These are phyloP conservation scores for Falcunculus frontatus DNA, from an alignment of 2,113 vertebrate species.

Conservation along the genomic window DNA sequence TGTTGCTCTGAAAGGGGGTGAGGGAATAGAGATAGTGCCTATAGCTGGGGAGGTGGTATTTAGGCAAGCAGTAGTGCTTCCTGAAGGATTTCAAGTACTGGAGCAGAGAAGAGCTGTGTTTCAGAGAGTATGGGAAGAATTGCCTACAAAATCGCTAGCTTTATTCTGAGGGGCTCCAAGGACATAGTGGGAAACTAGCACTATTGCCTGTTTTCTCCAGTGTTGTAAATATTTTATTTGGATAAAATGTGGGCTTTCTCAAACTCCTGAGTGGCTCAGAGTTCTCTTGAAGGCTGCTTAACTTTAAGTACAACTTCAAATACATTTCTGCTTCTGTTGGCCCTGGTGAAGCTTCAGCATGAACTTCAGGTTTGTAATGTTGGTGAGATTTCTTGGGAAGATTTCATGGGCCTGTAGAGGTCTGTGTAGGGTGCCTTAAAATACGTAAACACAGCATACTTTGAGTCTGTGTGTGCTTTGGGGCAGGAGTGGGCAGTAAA, in stretches of 20 bases:
- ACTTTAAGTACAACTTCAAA: neutral
- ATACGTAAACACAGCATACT: neutral
- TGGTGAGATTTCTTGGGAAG: neutral
- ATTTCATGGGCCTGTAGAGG: neutral
- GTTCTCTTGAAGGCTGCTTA: neutral
- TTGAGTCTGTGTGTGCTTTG: neutral
- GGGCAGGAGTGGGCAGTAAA: neutral
- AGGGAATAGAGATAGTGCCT: neutral
- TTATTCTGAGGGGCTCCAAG: neutral
- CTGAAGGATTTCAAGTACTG: neutral
- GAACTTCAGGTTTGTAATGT: neutral
- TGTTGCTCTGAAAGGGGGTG: neutral
- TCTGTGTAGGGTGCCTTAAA: neutral
- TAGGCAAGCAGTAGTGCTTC: neutral
- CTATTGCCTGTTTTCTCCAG: neutral
- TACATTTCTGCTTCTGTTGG: neutral
- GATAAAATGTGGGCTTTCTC: neutral
- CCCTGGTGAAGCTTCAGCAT: neutral
- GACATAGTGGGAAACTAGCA: rapidly evolving
- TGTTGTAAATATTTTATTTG: neutral
- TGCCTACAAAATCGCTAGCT: neutral
- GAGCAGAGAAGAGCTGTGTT: neutral
- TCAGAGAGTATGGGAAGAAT: neutral
- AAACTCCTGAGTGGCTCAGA: neutral
- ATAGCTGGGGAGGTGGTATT: neutral